Percentiles rank a stretch among this genome's conserved stretches.
Evolutionary conservation across 2,797 vertebrate genomes (phyloP).

Genomic region (Myioborus melanocephalus): DNA sequence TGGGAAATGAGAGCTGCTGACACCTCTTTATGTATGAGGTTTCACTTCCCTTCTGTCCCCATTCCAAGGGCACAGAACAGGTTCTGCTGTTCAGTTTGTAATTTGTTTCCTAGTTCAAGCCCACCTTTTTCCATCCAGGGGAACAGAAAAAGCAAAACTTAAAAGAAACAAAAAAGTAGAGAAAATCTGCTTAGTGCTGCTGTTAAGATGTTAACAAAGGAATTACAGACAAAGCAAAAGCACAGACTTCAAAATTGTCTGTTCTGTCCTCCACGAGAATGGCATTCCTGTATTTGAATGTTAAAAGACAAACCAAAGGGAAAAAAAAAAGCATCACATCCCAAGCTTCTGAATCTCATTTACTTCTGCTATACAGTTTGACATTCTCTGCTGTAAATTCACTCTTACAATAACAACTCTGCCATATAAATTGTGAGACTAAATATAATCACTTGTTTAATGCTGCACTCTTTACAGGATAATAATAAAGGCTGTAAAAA

Average conservation of each 20-base stretch:
- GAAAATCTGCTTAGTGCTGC: background rate
- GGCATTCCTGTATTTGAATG: background rate
- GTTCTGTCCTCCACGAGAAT: background rate
- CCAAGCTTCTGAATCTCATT: background rate
- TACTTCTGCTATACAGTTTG: background rate
- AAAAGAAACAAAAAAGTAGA: background rate
- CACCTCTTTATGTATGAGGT: background rate
- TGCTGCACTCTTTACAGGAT: background rate
- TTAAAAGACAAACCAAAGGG: background rate
- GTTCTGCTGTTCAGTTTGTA: background rate
- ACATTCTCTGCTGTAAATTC: background rate
- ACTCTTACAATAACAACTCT: background rate
- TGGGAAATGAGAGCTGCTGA: constrained; percentile 16
- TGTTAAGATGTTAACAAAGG: background rate
- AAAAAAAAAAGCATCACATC: background rate
- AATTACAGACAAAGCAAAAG: background rate
- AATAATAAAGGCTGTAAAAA: background rate
- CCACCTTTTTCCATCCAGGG: background rate
- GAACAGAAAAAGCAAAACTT: background rate
- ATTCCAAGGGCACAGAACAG: constrained; percentile 23
- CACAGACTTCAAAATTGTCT: background rate
- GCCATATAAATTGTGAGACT: background rate
- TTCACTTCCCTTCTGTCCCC: background rate
- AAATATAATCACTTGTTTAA: background rate
- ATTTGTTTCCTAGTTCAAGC: background rate